Conservation (phyloP, 2,888 invertebrate species). For the Octonoba sinensis region DNA sequence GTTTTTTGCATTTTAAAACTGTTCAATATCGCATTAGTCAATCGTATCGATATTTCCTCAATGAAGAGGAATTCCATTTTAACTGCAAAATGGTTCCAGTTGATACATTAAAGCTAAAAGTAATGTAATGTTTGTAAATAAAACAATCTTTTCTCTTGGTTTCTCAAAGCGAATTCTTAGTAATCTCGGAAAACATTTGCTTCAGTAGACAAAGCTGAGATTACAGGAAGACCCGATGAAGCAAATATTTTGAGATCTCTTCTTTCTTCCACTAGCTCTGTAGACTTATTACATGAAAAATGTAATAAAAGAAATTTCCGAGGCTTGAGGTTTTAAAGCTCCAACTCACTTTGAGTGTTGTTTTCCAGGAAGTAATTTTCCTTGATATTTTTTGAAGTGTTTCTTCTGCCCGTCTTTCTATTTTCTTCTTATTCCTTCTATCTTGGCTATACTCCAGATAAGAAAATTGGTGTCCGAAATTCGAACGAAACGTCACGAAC, state of each 20-base stretch:
- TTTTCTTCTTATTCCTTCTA: neutral
- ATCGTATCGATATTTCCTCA: no score
- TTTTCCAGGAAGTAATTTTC: constrained; percentile 49
- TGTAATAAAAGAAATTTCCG: constrained; percentile 52
- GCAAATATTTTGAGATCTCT: constrained; percentile 38
- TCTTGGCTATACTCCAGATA: constrained; percentile 36
- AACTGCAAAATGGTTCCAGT: no score
- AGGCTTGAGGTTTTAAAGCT: constrained; percentile 54
- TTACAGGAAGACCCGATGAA: constrained; percentile 35
- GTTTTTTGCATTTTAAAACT: no score
- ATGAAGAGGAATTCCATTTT: no score
- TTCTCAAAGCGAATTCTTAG: constrained; percentile 25
- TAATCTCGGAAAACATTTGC: constrained; percentile 34
- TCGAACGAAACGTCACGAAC: no score
- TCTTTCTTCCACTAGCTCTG: constrained; percentile 8
- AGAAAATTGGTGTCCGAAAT: no score
- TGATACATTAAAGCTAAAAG: no score
- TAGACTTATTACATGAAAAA: constrained; percentile 51
- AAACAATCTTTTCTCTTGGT: constrained; percentile 26
- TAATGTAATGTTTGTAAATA: no score
- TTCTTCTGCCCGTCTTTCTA: constrained; percentile 12
- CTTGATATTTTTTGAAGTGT: constrained; percentile 23
- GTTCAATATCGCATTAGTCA: no score
- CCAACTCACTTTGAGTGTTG: constrained; percentile 50
- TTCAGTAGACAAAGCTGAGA: constrained; percentile 26